phyloP scores from a whole-genome alignment of 1,140 invertebrate species.

The Odontomachus brunneus region DNA sequence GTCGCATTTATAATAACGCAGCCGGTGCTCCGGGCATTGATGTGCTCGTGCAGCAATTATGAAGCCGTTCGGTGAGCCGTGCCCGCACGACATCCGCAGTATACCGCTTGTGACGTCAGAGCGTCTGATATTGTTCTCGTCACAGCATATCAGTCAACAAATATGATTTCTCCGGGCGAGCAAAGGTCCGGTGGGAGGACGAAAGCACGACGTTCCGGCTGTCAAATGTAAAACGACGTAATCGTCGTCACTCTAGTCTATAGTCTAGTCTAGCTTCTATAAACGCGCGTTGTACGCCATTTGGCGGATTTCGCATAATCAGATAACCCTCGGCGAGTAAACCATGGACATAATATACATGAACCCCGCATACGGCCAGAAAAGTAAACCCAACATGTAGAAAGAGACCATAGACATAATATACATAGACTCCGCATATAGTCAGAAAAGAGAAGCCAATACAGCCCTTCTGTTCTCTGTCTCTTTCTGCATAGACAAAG shows the following conservation, averaged over 20 bases:
- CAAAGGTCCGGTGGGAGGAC: not conserved
- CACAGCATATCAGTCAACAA: slow-evolving; percentile 38
- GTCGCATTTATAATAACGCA: slow-evolving; percentile 8
- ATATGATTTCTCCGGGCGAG: not conserved
- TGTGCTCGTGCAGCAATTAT: slow-evolving; percentile 40
- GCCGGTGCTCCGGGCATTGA: not conserved
- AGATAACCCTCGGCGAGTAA: not conserved
- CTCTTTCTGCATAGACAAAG: too few species aligned
- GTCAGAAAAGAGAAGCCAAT: too few species aligned
- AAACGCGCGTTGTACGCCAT: not conserved
- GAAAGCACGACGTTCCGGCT: slow-evolving; percentile 16
- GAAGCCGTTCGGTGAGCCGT: slow-evolving; percentile 23
- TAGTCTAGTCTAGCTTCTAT: not conserved
- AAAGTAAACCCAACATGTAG: too few species aligned
- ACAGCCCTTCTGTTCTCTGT: too few species aligned
- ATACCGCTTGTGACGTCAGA: slow-evolving; percentile 23
- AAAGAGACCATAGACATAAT: too few species aligned
- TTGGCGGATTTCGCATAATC: slow-evolving; percentile 24
- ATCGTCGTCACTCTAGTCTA: not conserved
- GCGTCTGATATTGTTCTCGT: slow-evolving; percentile 20
- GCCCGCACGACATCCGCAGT: slow-evolving; percentile 30
- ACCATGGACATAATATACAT: too few species aligned
- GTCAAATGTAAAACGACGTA: slow-evolving; percentile 25
- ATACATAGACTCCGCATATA: too few species aligned
- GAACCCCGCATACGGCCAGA: too few species aligned